Evolutionary conservation across 2,888 invertebrate species (phyloP), one percentile per base, ranked within the genome.

Genomic region (Lysandra bellargus): DNA sequence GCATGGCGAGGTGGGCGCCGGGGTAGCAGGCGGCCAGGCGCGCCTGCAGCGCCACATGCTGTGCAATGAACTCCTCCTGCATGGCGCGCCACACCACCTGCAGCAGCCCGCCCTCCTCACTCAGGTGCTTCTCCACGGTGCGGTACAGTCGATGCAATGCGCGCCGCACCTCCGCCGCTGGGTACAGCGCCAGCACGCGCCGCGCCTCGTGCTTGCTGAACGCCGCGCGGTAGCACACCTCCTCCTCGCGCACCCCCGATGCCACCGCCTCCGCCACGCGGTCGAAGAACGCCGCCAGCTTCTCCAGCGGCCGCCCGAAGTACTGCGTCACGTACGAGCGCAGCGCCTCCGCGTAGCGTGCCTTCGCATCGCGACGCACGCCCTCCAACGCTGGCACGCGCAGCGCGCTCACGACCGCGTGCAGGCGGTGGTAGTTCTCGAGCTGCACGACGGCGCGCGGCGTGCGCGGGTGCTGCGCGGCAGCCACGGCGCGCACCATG

Each of bases 11-110:
- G 95, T 98, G 98, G 75, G 99, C 98, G 83, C 98, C 99, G 17
- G 99, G 98, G 95, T 99, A 99, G 93, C 99, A 99, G 84, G 98
- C 96, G 86, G 98, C 98, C 87, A 99, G 98, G 84, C 99, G 96
- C 84, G 98, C 97, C 93, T 99, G 98, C 84, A 99, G 96, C 85
- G 97, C 90, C 79, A 87, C 88, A 92, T 99, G 98, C 91, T 99
- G 99, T 84, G 97, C 97, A 85, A 99, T 98, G 92, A 99, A 99
- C 95, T 99, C 99, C 90, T 99, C 98, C 95, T 99, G 99, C 99
- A 99, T 99, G 85, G 99, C 98, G 88, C 98, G 96, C 99, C 99
- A 99, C 80, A 99, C 99, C 78, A 99, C 99, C 96, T 98, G 98
- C 86, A 99, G 95, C 82, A 99, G 95, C 87, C 98, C 99, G 89